These are phyloP conservation scores for Ictalurus punctatus DNA, from an alignment of 2,113 vertebrate species.

Conservation along the genomic window DNA sequence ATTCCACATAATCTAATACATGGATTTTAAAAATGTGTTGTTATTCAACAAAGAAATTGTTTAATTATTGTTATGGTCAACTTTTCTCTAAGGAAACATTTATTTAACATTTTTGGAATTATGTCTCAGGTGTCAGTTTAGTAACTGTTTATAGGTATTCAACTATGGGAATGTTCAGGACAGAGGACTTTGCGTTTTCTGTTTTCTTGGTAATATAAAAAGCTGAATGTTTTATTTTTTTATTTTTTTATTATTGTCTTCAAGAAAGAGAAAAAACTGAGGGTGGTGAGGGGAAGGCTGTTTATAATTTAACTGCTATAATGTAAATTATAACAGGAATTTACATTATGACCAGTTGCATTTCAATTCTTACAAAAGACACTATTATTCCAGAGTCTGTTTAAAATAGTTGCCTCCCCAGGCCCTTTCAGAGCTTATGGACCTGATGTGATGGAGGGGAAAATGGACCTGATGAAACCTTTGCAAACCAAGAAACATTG, in stretches of 20 bases:
- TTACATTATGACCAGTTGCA: not conserved
- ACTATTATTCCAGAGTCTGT: not conserved
- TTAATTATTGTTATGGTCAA: not conserved
- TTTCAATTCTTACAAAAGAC: not conserved
- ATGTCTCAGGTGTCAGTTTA: not conserved
- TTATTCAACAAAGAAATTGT: not conserved
- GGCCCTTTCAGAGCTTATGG: not conserved
- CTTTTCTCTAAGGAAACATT: not conserved
- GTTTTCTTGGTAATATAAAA: not conserved
- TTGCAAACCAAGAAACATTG: not conserved
- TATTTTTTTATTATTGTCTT: not conserved
- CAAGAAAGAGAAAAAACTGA: not conserved
- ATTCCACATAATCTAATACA: not conserved
- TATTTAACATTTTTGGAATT: not conserved
- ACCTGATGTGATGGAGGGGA: not conserved
- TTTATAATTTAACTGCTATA: not conserved
- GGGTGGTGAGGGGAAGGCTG: not conserved
- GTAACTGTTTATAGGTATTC: not conserved
- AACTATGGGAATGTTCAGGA: not conserved
- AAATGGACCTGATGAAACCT: constrained; percentile 9
- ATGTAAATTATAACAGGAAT: not conserved
- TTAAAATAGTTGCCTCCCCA: constrained; percentile 7
- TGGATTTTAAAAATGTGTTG: not conserved
- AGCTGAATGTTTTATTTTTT: not conserved
- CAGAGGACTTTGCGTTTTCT: not conserved